Evolutionary conservation across 2,113 vertebrate species (phyloP).

Genomic region (Motacilla tschutschensis): DNA sequence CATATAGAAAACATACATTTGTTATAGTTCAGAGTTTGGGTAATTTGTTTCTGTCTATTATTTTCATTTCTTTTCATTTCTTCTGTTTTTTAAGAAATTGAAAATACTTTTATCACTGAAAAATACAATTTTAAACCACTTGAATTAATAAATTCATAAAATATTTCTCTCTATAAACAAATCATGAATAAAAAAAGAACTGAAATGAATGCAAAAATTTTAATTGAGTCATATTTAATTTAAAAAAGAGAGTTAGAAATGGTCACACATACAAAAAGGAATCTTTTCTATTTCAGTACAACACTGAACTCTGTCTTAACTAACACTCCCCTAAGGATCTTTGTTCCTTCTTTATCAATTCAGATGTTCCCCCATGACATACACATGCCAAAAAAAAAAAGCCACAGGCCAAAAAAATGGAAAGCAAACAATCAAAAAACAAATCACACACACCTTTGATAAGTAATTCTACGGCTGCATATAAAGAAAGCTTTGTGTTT

Average conservation of each 20-base stretch:
- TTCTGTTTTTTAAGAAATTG: neutral
- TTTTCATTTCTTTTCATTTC: accelerated
- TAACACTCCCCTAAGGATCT: neutral
- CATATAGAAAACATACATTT: neutral
- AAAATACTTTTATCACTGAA: neutral
- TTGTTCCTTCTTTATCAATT: neutral
- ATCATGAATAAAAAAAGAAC: accelerated
- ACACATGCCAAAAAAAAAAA: neutral
- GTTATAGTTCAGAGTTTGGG: neutral
- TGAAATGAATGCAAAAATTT: neutral
- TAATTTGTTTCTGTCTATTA: accelerated
- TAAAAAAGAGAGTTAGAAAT: neutral
- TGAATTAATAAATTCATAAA: neutral
- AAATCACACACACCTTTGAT: neutral
- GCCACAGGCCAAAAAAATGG: neutral
- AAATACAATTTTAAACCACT: neutral
- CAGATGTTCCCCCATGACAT: neutral
- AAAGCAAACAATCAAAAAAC: neutral
- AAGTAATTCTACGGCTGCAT: neutral
- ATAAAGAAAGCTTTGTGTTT: neutral
- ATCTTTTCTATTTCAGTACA: neutral
- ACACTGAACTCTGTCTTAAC: neutral
- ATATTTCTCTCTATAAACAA: neutral
- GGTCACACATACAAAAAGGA: neutral
- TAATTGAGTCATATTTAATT: neutral